Percentiles rank a stretch among this genome's conserved stretches.
These are phyloP conservation scores for Rhinatrema bivittatum DNA, from an alignment of 2,797 vertebrate species.

Conservation along the genomic window DNA sequence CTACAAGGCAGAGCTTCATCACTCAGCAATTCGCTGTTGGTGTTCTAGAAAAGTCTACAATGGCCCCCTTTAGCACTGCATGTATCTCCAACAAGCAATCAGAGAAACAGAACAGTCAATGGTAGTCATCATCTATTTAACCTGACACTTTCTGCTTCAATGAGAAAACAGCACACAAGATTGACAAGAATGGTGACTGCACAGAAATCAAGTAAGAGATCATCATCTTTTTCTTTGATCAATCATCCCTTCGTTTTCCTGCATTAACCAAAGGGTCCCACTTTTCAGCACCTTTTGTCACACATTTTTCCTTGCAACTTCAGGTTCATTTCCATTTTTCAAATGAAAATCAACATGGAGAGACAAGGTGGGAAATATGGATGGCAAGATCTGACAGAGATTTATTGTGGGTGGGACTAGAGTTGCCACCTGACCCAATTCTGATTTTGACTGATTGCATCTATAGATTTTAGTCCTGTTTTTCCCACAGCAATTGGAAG, in stretches of 20 bases:
- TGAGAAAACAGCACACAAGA: conserved; percentile 19
- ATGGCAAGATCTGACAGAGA: too few species aligned
- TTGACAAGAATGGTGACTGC: conserved; percentile 1
- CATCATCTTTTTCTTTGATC: background rate
- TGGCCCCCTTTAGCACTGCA: conserved; percentile 8
- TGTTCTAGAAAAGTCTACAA: conserved; percentile 4
- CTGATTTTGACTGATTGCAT: too few species aligned
- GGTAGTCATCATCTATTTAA: conserved; percentile 35
- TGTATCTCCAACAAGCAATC: conserved; percentile 20
- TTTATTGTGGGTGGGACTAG: too few species aligned
- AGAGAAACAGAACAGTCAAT: conserved; percentile 21
- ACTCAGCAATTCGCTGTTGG: too few species aligned
- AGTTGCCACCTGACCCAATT: too few species aligned
- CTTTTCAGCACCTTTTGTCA: background rate
- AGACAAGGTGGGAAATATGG: too few species aligned
- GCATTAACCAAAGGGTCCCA: conserved; percentile 7
- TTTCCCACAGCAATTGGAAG: too few species aligned
- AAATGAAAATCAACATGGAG: too few species aligned
- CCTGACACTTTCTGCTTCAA: conserved; percentile 19
- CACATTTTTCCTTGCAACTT: too few species aligned
- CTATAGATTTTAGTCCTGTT: too few species aligned
- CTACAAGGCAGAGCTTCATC: background rate
- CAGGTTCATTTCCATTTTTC: background rate
- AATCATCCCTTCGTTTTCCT: conserved; percentile 3
- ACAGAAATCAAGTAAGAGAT: conserved; percentile 10